Evolutionary conservation across 2,113 vertebrate species (phyloP).

Genomic region (Prochilodus magdalenae): DNA sequence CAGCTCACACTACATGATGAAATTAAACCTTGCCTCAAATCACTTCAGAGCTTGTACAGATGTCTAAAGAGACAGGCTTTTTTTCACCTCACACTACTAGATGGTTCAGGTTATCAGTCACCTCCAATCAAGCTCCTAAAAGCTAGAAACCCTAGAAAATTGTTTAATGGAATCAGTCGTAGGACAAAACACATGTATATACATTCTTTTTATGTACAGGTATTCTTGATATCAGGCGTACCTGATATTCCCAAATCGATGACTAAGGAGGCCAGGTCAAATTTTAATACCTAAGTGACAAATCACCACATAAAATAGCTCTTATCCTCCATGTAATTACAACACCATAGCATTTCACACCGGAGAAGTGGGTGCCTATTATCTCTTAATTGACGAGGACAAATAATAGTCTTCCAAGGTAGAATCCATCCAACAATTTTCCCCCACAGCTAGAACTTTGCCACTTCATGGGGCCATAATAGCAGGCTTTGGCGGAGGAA

Average conservation of each 20-base stretch:
- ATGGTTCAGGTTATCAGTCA: too few relatives aligned
- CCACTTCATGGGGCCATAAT: not conserved
- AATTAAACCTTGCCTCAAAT: too few relatives aligned
- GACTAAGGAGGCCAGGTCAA: not conserved
- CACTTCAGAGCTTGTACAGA: too few relatives aligned
- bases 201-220: too few relatives aligned
- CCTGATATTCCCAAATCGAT: not conserved
- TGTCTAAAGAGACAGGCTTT: too few relatives aligned
- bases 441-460: conserved; percentile 20
- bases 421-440: conserved; percentile 5
- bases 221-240: not conserved
- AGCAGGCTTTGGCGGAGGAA: not conserved
- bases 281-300: not conserved
- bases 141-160: too few relatives aligned
- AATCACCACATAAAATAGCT: not conserved
- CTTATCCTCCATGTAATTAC: not conserved
- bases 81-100: too few relatives aligned
- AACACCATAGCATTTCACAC: not conserved
- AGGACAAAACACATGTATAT: too few relatives aligned
- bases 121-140: too few relatives aligned
- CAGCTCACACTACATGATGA: too few relatives aligned
- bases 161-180: too few relatives aligned
- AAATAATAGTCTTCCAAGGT: conserved; percentile 25
- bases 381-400: not conserved
- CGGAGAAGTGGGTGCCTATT: not conserved